phyloP scores from a whole-genome alignment of 2,797 vertebrate species.

The Tiaroga cobitis region DNA sequence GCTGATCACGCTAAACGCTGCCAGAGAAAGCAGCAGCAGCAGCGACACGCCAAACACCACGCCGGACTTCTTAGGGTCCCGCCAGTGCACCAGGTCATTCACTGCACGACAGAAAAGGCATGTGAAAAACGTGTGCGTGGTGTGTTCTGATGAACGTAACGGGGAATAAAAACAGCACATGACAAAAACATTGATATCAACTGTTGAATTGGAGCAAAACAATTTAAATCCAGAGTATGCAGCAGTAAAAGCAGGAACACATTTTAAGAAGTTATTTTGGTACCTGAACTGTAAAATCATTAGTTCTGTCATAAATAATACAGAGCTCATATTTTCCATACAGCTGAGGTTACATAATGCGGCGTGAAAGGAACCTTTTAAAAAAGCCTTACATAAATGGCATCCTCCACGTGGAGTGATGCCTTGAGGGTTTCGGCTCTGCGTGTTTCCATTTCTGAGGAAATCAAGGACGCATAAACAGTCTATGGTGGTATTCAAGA shows the following conservation, averaged over 20 bases:
- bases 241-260: background rate
- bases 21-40: slow-evolving; percentile 89
- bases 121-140: slow-evolving; percentile 29
- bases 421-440: background rate
- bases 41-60: slow-evolving; percentile 86
- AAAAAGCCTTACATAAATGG: slow-evolving; percentile 44
- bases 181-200: background rate
- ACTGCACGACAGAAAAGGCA: slow-evolving; percentile 71
- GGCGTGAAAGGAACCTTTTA: slow-evolving; percentile 46
- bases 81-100: slow-evolving; percentile 89
- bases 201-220: background rate
- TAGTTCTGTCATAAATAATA: slow-evolving; percentile 15
- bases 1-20: slow-evolving; percentile 93
- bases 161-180: background rate
- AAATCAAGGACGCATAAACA: background rate
- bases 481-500: background rate
- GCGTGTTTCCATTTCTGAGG: slow-evolving; percentile 8
- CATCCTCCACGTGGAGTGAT: slow-evolving; percentile 23
- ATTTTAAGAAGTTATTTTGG: background rate
- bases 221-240: no score
- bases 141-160: background rate
- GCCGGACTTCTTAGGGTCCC: slow-evolving; percentile 90
- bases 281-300: background rate
- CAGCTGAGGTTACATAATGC: slow-evolving; percentile 27
- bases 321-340: slow-evolving; percentile 21